Percentiles rank a stretch among this genome's conserved stretches.
phyloP scores from a whole-genome alignment of 2,113 vertebrate species.

The Spea multiplicata region DNA sequence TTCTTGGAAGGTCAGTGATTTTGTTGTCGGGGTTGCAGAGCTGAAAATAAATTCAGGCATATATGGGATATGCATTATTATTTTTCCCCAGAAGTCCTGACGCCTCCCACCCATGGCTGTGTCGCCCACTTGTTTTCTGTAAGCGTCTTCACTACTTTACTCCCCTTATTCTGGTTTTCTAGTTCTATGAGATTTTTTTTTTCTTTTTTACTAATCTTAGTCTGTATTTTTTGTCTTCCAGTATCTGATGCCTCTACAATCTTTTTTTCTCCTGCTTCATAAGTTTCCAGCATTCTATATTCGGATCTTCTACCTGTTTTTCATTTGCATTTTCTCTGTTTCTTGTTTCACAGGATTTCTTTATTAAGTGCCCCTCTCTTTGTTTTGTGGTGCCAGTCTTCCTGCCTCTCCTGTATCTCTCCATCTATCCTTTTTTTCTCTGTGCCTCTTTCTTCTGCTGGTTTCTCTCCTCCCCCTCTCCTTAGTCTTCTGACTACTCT shows the following conservation, averaged over 20 bases:
- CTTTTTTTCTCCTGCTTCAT: background rate
- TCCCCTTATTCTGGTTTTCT: no score
- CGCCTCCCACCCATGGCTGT: background rate
- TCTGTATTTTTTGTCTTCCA: background rate
- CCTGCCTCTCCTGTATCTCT: background rate
- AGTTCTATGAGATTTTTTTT: background rate
- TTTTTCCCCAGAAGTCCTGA: no score
- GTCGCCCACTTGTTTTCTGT: no score
- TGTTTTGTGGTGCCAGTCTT: background rate
- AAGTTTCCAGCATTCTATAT: no score
- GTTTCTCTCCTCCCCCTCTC: slow-evolving; percentile 6
- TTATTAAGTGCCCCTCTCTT: background rate
- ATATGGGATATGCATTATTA: background rate
- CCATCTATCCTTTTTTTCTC: background rate
- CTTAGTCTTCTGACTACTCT: slow-evolving; percentile 29
- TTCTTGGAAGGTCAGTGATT: background rate
- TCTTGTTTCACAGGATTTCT: background rate
- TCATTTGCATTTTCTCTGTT: background rate
- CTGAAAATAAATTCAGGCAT: background rate
- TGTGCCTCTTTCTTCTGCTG: background rate
- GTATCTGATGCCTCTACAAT: background rate
- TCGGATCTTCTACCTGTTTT: no score
- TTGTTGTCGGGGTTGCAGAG: background rate
- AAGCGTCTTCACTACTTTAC: no score
- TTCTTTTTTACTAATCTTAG: background rate